These are phyloP conservation scores for Clanis bilineata DNA, from an alignment of 2,888 invertebrate genomes.

Conservation along the genomic window DNA sequence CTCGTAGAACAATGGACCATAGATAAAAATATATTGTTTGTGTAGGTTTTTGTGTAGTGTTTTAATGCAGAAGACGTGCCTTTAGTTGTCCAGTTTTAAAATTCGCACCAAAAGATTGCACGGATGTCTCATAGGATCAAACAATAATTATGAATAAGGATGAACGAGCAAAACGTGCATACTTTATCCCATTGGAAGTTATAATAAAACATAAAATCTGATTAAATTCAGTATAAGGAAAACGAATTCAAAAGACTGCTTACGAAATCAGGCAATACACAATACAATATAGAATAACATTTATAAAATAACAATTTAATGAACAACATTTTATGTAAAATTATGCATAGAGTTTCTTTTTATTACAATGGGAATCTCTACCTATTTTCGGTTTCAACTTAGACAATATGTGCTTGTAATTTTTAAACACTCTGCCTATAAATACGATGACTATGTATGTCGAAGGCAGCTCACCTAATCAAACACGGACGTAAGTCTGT, in stretches of 20 bases:
- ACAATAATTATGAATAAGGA: too few relatives aligned
- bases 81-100: too few relatives aligned
- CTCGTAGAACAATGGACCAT: too few relatives aligned
- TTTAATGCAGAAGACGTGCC: too few relatives aligned
- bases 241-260: neutral
- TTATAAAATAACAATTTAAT: neutral
- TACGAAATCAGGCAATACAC: neutral
- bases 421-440: slow-evolving; percentile 22
- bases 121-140: too few relatives aligned
- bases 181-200: too few relatives aligned
- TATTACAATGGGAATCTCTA: slow-evolving; percentile 22
- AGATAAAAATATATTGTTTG: too few relatives aligned
- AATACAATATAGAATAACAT: neutral
- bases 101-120: too few relatives aligned
- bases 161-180: too few relatives aligned
- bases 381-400: slow-evolving; percentile 23
- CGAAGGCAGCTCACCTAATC: slow-evolving; percentile 10
- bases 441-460: slow-evolving; percentile 15
- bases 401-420: slow-evolving; percentile 28
- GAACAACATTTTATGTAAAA: neutral
- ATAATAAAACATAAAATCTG: too few relatives aligned
- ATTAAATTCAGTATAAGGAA: too few relatives aligned
- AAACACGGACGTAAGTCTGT: slow-evolving; percentile 3
- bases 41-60: too few relatives aligned
- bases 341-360: slow-evolving; percentile 26